A percentile compares a stretch with the other conserved stretches of the same genome.
These are phyloP conservation scores for Clarias fuscus DNA, from an alignment of 2,797 vertebrate species.

Conservation along the genomic window DNA sequence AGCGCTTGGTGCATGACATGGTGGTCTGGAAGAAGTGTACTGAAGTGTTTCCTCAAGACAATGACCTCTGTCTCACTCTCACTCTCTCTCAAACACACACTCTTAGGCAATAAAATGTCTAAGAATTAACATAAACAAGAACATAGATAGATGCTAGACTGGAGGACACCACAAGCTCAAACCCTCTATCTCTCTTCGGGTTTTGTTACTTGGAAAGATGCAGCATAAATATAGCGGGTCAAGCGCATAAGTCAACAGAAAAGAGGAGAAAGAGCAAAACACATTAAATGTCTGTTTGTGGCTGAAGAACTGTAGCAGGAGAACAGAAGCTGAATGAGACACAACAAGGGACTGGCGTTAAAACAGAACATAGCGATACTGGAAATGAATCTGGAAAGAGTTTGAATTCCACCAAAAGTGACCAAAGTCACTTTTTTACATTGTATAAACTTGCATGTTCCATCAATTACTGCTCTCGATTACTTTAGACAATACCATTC, in stretches of 20 bases:
- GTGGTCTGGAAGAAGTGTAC: conserved; percentile 48
- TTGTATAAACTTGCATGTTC: background rate
- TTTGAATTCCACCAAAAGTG: background rate
- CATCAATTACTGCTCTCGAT: background rate
- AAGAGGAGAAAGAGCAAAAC: conserved; percentile 33
- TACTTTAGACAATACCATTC: background rate
- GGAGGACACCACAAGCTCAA: conserved; percentile 3
- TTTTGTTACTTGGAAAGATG: conserved; percentile 5
- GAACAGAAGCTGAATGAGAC: conserved; percentile 17
- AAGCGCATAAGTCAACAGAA: conserved; percentile 5
- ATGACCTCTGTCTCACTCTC: conserved; percentile 36
- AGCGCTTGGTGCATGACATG: conserved; percentile 39
- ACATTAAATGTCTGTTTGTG: conserved; percentile 56
- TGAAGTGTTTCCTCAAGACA: conserved; percentile 40
- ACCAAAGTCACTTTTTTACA: background rate
- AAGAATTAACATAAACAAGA: conserved; percentile 33
- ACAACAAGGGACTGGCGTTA: background rate
- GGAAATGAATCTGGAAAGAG: background rate
- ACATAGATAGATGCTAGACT: conserved; percentile 58
- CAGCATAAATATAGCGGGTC: background rate
- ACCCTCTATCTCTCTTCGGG: background rate
- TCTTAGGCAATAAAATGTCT: conserved; percentile 30
- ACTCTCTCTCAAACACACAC: conserved; percentile 14
- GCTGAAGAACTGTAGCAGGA: conserved; percentile 38
- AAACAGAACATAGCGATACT: background rate